Evolutionary conservation across 2,888 invertebrate species (phyloP), one percentile per base, ranked within the genome.

Genomic region (Loripinus fragilis): DNA sequence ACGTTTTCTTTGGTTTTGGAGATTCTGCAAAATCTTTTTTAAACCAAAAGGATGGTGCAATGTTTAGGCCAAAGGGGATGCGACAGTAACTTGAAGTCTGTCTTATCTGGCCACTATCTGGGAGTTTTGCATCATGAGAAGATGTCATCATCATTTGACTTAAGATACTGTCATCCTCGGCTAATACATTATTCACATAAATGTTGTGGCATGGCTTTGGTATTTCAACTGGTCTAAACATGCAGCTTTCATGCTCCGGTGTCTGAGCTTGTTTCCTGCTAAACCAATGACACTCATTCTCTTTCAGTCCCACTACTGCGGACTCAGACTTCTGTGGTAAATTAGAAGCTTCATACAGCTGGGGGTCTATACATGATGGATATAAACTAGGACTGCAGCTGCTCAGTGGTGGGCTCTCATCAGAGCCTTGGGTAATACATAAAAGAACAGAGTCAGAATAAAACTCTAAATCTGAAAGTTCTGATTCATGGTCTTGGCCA

Each of bases 11-110:
- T n/a, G 17, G 25, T 23, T 65, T 65, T 48, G 83, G 80, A 28
- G 81, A 76, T 67, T 84, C 81, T 30, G 17, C n/a, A 48, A 76
- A 71, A 71, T 84, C 81, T 35, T 84, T 84, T 28, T 76, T 78
- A 33, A 81, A 84, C 84, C 81, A 84, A 48, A 74, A 80, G 30
- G 79, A 60, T 28, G 75, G 78, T n/a, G 74, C 71, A 50, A 75
- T 69, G 67, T 52, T 35, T 38, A 33, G 20, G n/a, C 70, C 30
- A 25, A 84, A 84, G 28, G 84, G 79, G 35, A 84, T 84, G 60
- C 78, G 78, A 52, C 84, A 81, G 64, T 55, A 81, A 35, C 81
- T 79, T 8, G 80, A 80, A 30, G 70, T 75, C 33, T 79, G 72
- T 67, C 74, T 71, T 25, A 69, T 50, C 12, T 38, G 5, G 0